Evolutionary conservation across 1,140 invertebrate genomes (phyloP), one percentile per base, ranked within the genome.

Genomic region (Vollenhovia emeryi): DNA sequence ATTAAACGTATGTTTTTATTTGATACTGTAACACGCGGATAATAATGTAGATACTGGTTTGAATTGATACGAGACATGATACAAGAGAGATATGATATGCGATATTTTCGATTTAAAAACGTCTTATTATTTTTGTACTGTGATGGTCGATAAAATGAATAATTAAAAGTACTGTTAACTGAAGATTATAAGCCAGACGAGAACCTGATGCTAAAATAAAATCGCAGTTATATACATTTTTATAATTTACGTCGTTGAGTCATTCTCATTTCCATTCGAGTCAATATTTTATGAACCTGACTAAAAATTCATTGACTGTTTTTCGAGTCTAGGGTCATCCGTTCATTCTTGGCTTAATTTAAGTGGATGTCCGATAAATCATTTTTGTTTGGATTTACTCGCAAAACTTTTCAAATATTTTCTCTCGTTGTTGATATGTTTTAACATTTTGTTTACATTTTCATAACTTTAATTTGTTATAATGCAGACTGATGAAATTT

Each of bases 171-270:
- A 9, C 11, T 43, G 6, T 62, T 30, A 3, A 36, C 45, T 7
- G 24, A 55, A 30, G 24, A 76, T 1, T 1, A 5, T 5, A 36
- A 36, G 36, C 43, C 33, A 11, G 57, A 86, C 1, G 30, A 24
- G 0, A 74, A 8, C 50, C 27, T 52, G 2, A 40, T 79, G 21
- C 27, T n/a, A 50, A 83, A 83, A 27, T 45, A 62, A 62, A 62
- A 36, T 36, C 5, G 3, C 57, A 30, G 11, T 18, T 27, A 1
- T 57, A 60, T 7, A 71, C 18, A 11, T 48, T n/a, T 15, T 57
- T n/a, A 24, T 50, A 4, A n/a, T n/a, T 7, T 40, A 1, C 7
- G 8, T 21, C 50, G 57, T 30, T 48, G 15, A 40, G 18, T 27
- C 13, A n/a, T 18, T 11, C 24, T 36, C 6, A 30, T 52, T 43